Evolutionary conservation across 2,113 vertebrate species (phyloP), one percentile per base, ranked within the genome.

Genomic region (Platysteira castanea): DNA sequence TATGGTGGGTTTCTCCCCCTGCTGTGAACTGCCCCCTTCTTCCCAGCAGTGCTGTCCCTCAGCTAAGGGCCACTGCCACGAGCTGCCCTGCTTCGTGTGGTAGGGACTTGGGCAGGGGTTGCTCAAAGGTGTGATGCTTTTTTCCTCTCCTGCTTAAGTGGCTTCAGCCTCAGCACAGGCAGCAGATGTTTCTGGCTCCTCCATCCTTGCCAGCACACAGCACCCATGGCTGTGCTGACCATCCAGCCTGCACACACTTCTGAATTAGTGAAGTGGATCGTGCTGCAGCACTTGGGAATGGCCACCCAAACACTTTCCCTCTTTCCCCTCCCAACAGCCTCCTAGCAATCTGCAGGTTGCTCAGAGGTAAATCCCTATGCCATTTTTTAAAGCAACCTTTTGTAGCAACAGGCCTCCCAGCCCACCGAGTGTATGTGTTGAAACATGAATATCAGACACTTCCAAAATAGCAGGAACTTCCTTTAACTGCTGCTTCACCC

Each of bases 1-100:
- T 99, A 99, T 0, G 99, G 99, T 99, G 76, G 47, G 98, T 95
- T 89, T 49, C 4, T 87, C 28, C 14, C 15, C 0, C 1, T 26
- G 10, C 39, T 13, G 14, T 41, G 59, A 80, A 17, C 27, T 26
- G 21, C 6, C 27, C 39, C 31, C 53, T 69, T 27, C 52, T 76
- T 56, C 56, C 44, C 30, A 47, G n/a, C 2, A 1, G 20, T 1
- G 1, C 46, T 35, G 26, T 60, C 22, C 67, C 80, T 52, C 1
- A 0, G 33, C 44, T 13, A 5, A 39, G 15, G 57, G 23, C 31
- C 2, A 0, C 14, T 50, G n/a, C 56, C 23, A 8, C 0, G 0
- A n/a, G 27, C 61, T 49, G 15, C 47, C 42, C 39, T 37, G 44
- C 52, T 84, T 10, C 0, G 0, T 26, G 44, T 6, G 52, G 9